Base-by-base conservation (phyloP, 2,113 vertebrate genomes). In the Triplophysa siluroides region DNA sequence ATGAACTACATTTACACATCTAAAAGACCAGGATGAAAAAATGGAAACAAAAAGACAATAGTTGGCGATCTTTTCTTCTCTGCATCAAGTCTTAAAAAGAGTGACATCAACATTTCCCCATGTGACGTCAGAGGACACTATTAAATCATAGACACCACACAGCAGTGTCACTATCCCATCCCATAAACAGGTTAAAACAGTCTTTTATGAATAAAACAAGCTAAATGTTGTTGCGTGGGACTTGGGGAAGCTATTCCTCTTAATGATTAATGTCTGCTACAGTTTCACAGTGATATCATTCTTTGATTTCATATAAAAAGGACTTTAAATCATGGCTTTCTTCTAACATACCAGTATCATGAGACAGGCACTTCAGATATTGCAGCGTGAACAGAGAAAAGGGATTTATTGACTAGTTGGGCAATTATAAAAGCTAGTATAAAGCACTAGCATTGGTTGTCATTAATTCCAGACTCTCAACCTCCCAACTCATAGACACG, bases 201-300 rank as follows among this genome's bases (percentile, higher is more conserved):
- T 76, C 74, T 23, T 88, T 83, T 58, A 82, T 81, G 47, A 83
- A 76, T 61, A 56, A 69, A 80, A 88, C 61, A 52, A 81, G 78
- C 64, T 69, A 80, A 79, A 19, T n/a, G n/a, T 21, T 9, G 45
- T 24, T 78, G 33, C 5, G 86, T n/a, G 33, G 47, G 33, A 38
- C 33, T 50, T 52, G 54, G 81, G 80, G 83, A 26, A 70, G 63
- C 83, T 79, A 80, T 24, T 74, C 54, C 16, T 82, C 82, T 86
- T 86, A 85, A 86, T 86, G 85, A 80, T 90, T 85, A 82, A 47
- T 65, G 68, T 73, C 89, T 91, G 92, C 88, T 91, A 92, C 88
- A 79, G 86, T 72, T 87, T 92, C 91, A 93, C 92, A 93, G 90
- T 92, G 92, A 91, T 82, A 78, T 78, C 83, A 89, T 21, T 85